Base-by-base conservation (phyloP, 2,888 invertebrate genomes). In the Ornithoptera priamus region DNA sequence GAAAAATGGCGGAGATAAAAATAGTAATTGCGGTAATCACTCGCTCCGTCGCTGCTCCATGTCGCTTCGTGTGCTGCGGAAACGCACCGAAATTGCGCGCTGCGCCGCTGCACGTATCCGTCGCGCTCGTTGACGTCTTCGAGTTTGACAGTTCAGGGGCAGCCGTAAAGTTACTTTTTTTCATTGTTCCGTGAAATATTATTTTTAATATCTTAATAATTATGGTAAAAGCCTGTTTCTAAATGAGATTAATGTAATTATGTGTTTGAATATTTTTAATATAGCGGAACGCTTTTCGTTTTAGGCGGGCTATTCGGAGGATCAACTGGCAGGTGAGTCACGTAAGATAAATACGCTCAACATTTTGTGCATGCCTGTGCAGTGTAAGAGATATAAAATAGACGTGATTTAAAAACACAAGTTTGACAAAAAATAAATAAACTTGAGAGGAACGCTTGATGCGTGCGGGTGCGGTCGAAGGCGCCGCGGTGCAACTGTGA, bases 261-360 rank as follows among this genome's bases (percentile, higher is more conserved):
- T 12, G 18, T 42, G 30, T 2, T 18, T 18, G 15, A 18, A 10
- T 20, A 59, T 36, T 36, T 46, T 18, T 18, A 39, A 59, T 4
- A 50, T 30, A 30, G 15, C 17, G 46, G 53, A 63, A 17, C n/a
- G 22, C 6, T 74, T 69, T 74, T 76, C 75, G 74, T 94, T 94
- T 72, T 94, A 97, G 97, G 97, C 96, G 81, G 96, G 96, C 84
- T 97, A 97, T 90, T 95, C 96, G 61, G 97, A 97, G 93, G 97
- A 97, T 93, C 97, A 97, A 94, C 94, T 97, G 93, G 97, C 97
- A 88, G 97, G 97, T 97, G 93, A 96, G 96, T 95, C 80, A 76
- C 75, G 24, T 56, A 67, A 72, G 71, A 64, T 63, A 64, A 69
- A 36, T 68, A 64, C 62, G 61, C 72, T 62, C 30, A 24, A 46